A percentile compares a stretch with the other conserved stretches of the same genome.
Evolutionary conservation across 2,113 vertebrate species (phyloP).

Genomic region (Nothobranchius furzeri): DNA sequence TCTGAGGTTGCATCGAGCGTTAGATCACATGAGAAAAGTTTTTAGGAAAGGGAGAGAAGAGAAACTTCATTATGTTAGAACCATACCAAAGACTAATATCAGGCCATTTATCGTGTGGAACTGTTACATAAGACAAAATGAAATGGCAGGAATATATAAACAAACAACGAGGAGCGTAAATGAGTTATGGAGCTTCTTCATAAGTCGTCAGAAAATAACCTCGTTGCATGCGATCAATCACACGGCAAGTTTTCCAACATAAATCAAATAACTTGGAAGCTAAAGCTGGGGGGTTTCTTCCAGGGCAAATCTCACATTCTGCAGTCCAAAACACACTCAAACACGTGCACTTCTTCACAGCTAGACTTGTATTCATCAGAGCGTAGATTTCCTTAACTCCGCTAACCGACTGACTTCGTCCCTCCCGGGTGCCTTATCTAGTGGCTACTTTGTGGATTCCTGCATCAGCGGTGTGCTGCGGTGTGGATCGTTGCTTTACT

Average conservation of each 20-base stretch:
- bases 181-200: slow-evolving; percentile 72
- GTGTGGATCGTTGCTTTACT: slow-evolving; percentile 27
- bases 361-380: slow-evolving; percentile 2
- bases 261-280: slow-evolving; percentile 65
- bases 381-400: slow-evolving; percentile 7
- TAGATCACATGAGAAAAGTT: slow-evolving; percentile 51
- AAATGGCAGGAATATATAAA: slow-evolving; percentile 69
- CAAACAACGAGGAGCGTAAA: slow-evolving; percentile 65
- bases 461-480: slow-evolving; percentile 30
- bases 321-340: slow-evolving; percentile 23
- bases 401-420: slow-evolving; percentile 29
- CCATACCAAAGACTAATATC: slow-evolving; percentile 71
- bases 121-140: slow-evolving; percentile 65
- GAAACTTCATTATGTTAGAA: slow-evolving; percentile 66
- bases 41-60: slow-evolving; percentile 29
- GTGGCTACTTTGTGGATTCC: slow-evolving; percentile 6
- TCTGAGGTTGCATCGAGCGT: slow-evolving; percentile 30
- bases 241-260: slow-evolving; percentile 53
- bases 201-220: slow-evolving; percentile 66
- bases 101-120: slow-evolving; percentile 67
- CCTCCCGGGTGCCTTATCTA: slow-evolving; percentile 26
- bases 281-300: slow-evolving; percentile 29
- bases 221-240: slow-evolving; percentile 72
- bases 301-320: slow-evolving; percentile 37
- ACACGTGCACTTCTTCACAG: slow-evolving; percentile 22